Evolutionary conservation across 1,140 invertebrate species (phyloP), one percentile per base, ranked within the genome.

Genomic region (Pseudomyrmex dendroicus): DNA sequence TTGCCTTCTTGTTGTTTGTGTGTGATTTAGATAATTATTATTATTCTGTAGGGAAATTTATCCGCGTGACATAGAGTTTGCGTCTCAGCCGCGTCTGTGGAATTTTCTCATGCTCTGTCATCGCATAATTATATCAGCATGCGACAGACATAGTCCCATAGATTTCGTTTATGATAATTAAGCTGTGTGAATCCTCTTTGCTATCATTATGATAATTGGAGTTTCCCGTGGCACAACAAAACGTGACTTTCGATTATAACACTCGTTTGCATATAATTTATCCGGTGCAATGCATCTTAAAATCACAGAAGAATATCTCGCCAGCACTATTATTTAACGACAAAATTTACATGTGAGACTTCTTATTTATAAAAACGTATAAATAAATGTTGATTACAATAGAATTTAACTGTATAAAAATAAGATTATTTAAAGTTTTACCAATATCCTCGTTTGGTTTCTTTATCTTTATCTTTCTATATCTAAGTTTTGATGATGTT

Each of bases 171-270:
- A 61, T 48, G 20, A 80, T 80, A 72, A 80, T 80, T 80, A 44
- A 64, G 50, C 9, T 46, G 48, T 15, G 54, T 54, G 22, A 25
- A 80, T 59, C 54, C 22, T 70, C 54, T 20, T 80, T 48, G 66
- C 66, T 72, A 35, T 80, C 66, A 80, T 80, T 80, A 80, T 50
- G 20, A 80, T 80, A 80, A 80, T 80, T 80, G 44, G 50, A 48
- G 54, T 80, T 80, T 61, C 54, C 35, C 13, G 64, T 8, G 8
- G 12, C 54, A 35, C 66, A 66, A 50, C 66, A 7, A 61, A 80
- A 72, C 66, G 54, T 57, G 66, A 78, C 52, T 78, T 70, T 57
- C 54, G 64, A 80, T 80, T 80, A 80, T 35, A 59, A 50, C 35
- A n/a, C 15, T 3, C 7, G 59, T 15, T 15, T 10, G 15, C 22